Conservation (phyloP, 2,888 invertebrate species). For the Punctoribates punctum region DNA sequence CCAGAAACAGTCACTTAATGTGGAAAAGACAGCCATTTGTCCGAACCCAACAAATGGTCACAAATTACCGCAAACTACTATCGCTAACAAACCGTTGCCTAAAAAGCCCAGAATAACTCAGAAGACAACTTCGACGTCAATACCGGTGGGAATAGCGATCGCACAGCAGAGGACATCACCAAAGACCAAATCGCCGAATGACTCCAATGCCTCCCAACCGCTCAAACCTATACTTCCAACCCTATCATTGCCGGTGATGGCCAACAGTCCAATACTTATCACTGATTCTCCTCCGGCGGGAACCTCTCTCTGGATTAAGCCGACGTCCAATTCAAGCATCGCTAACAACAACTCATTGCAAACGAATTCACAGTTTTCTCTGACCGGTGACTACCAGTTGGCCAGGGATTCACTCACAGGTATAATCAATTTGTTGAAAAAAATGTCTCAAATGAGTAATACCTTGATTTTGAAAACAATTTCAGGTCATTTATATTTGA, state of each 20-base stretch:
- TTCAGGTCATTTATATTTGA: slow-evolving; percentile 31
- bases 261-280: slow-evolving; percentile 34
- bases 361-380: slow-evolving; percentile 46
- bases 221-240: slow-evolving; percentile 34
- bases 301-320: slow-evolving; percentile 32
- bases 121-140: background rate
- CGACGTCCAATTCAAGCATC: slow-evolving; percentile 12
- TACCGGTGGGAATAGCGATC: slow-evolving; percentile 28
- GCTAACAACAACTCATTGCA: slow-evolving; percentile 8
- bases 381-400: slow-evolving; percentile 73
- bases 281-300: slow-evolving; percentile 29
- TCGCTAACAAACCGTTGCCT: slow-evolving; percentile 18
- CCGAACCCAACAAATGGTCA: background rate
- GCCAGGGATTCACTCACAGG: slow-evolving; percentile 80
- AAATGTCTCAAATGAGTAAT: background rate
- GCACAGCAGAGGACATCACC: slow-evolving; percentile 35
- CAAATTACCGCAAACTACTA: background rate
- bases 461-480: background rate
- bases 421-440: background rate
- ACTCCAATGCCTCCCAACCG: slow-evolving; percentile 18
- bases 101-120: slow-evolving; percentile 22
- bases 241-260: slow-evolving; percentile 14
- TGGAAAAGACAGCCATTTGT: background rate
- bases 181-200: slow-evolving; percentile 21
- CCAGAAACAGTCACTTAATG: background rate